A percentile compares a stretch with the other conserved stretches of the same genome.
phyloP scores from a whole-genome alignment of 2,888 invertebrate genomes.

The Thereva nobilitata region DNA sequence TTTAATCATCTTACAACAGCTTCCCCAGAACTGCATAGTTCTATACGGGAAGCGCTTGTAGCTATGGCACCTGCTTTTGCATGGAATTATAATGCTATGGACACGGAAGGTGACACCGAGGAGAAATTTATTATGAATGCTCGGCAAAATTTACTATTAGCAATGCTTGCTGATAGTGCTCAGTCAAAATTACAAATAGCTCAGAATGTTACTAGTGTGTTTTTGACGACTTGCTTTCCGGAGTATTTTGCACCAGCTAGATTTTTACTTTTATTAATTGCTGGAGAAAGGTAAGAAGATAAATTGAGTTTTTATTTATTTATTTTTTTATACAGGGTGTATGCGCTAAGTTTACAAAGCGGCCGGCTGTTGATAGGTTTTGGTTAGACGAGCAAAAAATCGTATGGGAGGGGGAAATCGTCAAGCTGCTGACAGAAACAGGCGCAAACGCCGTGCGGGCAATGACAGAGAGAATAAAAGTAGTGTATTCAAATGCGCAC shows the following conservation, averaged over 20 bases:
- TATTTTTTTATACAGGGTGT: too few species aligned
- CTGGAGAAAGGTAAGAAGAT: constrained; percentile 76
- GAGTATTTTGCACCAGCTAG: constrained; percentile 79
- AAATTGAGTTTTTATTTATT: constrained; percentile 41
- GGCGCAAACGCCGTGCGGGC: too few species aligned
- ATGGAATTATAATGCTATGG: constrained; percentile 49
- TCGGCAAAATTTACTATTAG: constrained; percentile 62
- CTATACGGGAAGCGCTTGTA: constrained; percentile 70
- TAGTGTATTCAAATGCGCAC: too few species aligned
- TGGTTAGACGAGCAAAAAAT: too few species aligned
- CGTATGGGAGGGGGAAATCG: too few species aligned
- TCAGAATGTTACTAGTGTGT: constrained; percentile 81
- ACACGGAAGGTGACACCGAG: constrained; percentile 44
- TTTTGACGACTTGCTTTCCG: constrained; percentile 80
- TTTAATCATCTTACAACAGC: constrained; percentile 55
- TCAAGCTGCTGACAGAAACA: too few species aligned
- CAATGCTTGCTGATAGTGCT: constrained; percentile 74
- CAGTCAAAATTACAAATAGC: constrained; percentile 77
- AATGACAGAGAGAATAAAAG: too few species aligned
- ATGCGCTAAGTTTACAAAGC: too few species aligned
- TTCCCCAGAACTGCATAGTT: constrained; percentile 63
- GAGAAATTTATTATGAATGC: constrained; percentile 55
- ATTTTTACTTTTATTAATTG: constrained; percentile 78
- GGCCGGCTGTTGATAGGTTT: too few species aligned
- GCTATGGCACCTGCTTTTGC: constrained; percentile 71